Base-by-base conservation (phyloP, 2,797 vertebrate species). In the Coilia nasus region DNA sequence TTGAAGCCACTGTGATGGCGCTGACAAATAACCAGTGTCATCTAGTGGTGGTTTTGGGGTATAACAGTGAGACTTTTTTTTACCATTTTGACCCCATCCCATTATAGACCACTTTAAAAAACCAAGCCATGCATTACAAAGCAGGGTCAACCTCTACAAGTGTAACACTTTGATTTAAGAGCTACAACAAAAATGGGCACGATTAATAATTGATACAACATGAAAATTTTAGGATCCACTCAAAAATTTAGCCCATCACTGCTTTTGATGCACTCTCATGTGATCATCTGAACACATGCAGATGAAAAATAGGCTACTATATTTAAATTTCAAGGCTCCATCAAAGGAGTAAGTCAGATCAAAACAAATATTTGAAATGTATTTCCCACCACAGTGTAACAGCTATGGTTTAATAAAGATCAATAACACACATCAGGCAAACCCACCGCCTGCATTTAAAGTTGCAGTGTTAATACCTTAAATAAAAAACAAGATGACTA, bases 111-210 rank as follows among this genome's bases (percentile, higher is more conserved):
- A 41, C 31, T 78, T 78, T 78, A 17, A 78, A 78, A 78, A 78
- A 78, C 35, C 71, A 78, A 75, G 71, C 35, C 71, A 78, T 78
- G 71, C 71, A 78, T 78, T 78, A 21, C 44, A 44, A 78, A 78
- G 44, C 71, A 78, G 71, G 71, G 71, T 78, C 71, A 78, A 78
- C 2, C 41, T 78, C 71, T 78, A 78, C 71, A 78, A 44, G 71
- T 78, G 71, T 44, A 78, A 78, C 71, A 44, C 71, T 78, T 78
- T 78, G 71, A 78, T 78, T 78, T 78, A 78, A 78, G 71, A 78
- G 71, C 71, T 44, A 21, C 71, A 78, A 35, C 28, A 71, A 19
- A 75, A 41, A 78, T 78, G 35, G 5, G 71, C 71, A 78, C 17
- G 19, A 21, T 78, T 41, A 78, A 78, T 78, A 44, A 78, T 78